Evolutionary conservation across 2,888 invertebrate genomes (phyloP).

Genomic region (Polyommatus icarus): DNA sequence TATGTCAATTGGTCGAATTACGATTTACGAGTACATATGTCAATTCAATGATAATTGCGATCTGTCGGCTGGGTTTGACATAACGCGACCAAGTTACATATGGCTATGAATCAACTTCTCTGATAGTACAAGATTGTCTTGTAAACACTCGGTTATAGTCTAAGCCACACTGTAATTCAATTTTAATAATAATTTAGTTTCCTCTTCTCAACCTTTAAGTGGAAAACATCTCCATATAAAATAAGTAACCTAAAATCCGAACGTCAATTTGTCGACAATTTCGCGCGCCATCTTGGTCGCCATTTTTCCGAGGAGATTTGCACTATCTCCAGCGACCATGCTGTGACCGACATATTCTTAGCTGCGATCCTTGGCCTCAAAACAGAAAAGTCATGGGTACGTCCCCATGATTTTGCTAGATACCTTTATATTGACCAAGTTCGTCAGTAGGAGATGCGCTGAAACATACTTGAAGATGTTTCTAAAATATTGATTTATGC

Average conservation of each 20-base stretch:
- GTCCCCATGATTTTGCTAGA: neutral
- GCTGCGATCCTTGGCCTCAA: constrained; percentile 55
- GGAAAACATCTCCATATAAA: neutral
- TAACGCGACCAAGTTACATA: no score
- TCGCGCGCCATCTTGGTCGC: constrained; percentile 49
- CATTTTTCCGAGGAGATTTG: constrained; percentile 59
- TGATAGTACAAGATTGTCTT: no score
- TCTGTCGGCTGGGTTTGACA: no score
- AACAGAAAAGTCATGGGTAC: constrained; percentile 49
- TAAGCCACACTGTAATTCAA: no score
- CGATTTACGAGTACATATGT: no score
- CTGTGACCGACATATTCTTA: constrained; percentile 79
- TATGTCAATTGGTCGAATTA: no score
- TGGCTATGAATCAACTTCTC: no score
- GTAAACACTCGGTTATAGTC: no score
- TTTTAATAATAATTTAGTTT: no score
- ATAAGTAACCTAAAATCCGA: constrained; percentile 28
- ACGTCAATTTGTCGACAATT: constrained; percentile 37
- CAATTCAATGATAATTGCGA: no score
- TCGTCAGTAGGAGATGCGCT: neutral
- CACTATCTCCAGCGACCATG: constrained; percentile 68
- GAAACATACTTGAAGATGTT: no score
- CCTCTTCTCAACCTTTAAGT: neutral
- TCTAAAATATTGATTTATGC: no score
- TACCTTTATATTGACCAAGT: neutral